Conservation (phyloP, 2,797 vertebrate species). For the Pogoniulus pusillus region DNA sequence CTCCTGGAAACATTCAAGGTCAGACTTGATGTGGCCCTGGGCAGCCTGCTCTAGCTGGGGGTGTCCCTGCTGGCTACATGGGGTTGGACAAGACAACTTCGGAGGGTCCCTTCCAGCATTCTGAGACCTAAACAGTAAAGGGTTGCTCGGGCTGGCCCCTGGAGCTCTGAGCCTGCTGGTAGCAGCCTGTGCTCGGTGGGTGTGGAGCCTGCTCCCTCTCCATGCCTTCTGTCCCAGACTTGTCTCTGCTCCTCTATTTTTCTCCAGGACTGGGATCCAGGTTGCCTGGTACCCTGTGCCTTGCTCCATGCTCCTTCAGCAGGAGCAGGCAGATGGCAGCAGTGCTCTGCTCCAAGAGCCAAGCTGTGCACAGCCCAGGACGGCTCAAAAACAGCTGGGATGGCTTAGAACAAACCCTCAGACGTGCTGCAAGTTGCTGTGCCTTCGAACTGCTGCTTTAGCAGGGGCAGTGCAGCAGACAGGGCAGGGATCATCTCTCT, state of each 20-base stretch:
- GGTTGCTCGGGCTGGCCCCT: background rate
- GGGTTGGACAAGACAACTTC: too few relatives aligned
- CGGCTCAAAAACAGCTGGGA: background rate
- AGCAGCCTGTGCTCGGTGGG: background rate
- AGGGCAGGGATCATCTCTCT: too few relatives aligned
- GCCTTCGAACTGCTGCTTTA: background rate
- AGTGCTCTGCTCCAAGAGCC: background rate
- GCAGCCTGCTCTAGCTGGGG: too few relatives aligned
- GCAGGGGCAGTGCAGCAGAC: background rate
- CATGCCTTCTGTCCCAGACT: background rate
- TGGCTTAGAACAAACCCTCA: background rate
- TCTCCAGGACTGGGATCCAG: background rate
- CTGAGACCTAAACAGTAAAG: background rate
- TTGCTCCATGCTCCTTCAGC: background rate
- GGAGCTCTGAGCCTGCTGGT: background rate
- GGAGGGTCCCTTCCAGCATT: too few relatives aligned
- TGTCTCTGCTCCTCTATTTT: background rate
- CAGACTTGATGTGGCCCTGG: too few relatives aligned
- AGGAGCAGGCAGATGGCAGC: background rate
- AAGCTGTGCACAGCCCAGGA: background rate
- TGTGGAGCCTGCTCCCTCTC: fast-evolving
- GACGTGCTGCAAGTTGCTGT: background rate
- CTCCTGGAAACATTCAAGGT: too few relatives aligned
- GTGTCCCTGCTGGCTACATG: too few relatives aligned
- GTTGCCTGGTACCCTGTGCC: fast-evolving